These are phyloP conservation scores for Etheostoma cragini DNA, from an alignment of 2,113 vertebrate species.

Conservation along the genomic window DNA sequence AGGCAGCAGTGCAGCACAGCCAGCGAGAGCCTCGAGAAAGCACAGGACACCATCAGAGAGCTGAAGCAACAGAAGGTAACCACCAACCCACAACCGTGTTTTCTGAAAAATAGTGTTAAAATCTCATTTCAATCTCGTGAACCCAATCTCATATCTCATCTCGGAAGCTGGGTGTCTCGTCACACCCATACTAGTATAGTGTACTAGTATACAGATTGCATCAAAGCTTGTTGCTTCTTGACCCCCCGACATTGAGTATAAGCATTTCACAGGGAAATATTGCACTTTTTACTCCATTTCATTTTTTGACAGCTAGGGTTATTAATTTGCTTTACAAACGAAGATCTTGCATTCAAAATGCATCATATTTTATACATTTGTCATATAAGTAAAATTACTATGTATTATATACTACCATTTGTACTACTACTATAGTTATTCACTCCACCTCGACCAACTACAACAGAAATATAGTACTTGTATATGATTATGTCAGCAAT, in stretches of 20 bases:
- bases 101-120: no score
- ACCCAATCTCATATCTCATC: no score
- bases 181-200: no score
- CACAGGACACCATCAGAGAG: constrained; percentile 90
- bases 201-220: no score
- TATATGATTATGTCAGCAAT: neutral
- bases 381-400: neutral
- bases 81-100: no score
- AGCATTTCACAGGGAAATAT: constrained; percentile 1
- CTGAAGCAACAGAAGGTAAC: constrained; percentile 91
- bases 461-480: neutral
- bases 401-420: no score
- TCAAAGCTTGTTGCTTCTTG: no score
- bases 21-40: constrained; percentile 89
- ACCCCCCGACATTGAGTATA: no score
- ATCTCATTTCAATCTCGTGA: no score
- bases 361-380: no score
- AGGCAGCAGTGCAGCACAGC: constrained; percentile 90
- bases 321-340: neutral
- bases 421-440: neutral
- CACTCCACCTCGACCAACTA: neutral
- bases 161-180: no score
- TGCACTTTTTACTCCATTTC: neutral
- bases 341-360: neutral
- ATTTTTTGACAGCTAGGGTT: neutral